These are phyloP conservation scores for Eulemur macaco DNA, from an alignment of 2,113 vertebrate species.

Conservation along the genomic window DNA sequence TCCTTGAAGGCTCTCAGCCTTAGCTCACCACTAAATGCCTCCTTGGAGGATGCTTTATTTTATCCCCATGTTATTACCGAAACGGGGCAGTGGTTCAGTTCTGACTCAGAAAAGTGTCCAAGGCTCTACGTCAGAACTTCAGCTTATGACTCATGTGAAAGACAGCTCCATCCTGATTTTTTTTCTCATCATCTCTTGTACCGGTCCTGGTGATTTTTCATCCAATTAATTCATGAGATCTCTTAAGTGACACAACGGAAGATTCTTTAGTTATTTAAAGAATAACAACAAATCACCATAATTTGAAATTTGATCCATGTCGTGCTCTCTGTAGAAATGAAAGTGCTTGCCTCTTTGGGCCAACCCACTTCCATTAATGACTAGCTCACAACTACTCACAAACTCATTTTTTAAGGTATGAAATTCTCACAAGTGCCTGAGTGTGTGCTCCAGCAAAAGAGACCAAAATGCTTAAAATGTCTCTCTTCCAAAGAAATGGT, in stretches of 20 bases:
- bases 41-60: slow-evolving; percentile 83
- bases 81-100: slow-evolving; percentile 77
- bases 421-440: background rate
- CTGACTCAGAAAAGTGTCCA: slow-evolving; percentile 32
- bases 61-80: slow-evolving; percentile 79
- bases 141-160: slow-evolving; percentile 65
- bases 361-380: background rate
- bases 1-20: slow-evolving; percentile 82
- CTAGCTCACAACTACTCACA: background rate
- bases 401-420: background rate
- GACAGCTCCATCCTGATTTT: background rate
- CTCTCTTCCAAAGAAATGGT: slow-evolving; percentile 4
- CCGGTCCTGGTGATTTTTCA: background rate
- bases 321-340: background rate
- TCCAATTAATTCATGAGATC: background rate
- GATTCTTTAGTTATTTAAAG: background rate
- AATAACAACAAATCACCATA: background rate
- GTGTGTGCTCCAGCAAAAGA: background rate
- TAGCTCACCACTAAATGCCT: slow-evolving; percentile 84
- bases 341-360: background rate
- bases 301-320: background rate
- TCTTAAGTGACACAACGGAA: background rate
- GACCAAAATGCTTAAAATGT: background rate
- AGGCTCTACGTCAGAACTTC: slow-evolving; percentile 51
- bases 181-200: background rate